Base-by-base conservation (phyloP, 2,888 invertebrate genomes). In the Epistrophella euchroma region DNA sequence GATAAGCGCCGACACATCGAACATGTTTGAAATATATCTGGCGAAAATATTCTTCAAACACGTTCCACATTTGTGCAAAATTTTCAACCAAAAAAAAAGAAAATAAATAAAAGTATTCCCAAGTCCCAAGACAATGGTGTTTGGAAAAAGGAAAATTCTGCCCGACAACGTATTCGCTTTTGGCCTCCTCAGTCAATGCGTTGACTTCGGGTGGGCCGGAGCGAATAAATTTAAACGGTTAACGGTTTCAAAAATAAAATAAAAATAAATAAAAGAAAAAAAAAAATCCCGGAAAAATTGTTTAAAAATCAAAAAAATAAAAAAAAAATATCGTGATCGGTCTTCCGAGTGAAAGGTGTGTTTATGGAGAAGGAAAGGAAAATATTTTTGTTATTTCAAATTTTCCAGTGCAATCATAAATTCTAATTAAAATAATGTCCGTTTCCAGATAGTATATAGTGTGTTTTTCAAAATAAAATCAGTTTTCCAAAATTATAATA, bases 131-230 rank as follows among this genome's bases (percentile, higher is more conserved):
- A 73, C 60, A 40, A 47, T 32, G 43, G 74, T 58, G 25, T 73
- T 35, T 74, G 35, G 70, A 84, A 52, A 52, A 52, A 52, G 64
- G 66, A 74, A 79, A 76, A 76, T 75, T 79, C 64, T 64, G 66
- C 22, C 58, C 71, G 52, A 73, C 80, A 76, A 76, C 58, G 56
- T 72, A 68, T 66, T 62, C 58, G 43, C 66, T 52, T 50, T 78
- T 79, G 76, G 71, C 64, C 88, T 81, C 70, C 80, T 90, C 90
- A 91, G 91, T 91, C 90, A 90, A 88, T 89, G 89, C 89, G 89
- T 89, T 90, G 90, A 89, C 90, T 89, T 90, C 89, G 89, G 89
- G 76, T 73, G 68, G 76, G 72, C 84, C 79, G 83, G 79, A 84
- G 79, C 72, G 40, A 68, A 75, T 60, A 22, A 50, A 74, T 17